A percentile compares a stretch with the other conserved stretches of the same genome.
These are phyloP conservation scores for Gonioctena quinquepunctata DNA, from an alignment of 1,140 invertebrate genomes.

Conservation along the genomic window DNA sequence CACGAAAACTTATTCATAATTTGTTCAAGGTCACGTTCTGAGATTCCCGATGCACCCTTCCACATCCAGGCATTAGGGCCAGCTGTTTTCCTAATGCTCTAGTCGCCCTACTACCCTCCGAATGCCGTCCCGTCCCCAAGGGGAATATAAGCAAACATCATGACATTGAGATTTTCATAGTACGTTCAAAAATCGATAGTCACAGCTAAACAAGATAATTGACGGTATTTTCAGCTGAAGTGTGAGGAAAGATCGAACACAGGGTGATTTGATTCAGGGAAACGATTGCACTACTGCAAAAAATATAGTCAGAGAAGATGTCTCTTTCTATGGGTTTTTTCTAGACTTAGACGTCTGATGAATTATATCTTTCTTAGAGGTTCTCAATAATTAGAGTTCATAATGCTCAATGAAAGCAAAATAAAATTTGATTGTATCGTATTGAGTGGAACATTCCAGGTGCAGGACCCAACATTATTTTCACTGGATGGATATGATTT, in stretches of 20 bases:
- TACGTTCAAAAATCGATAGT: slow-evolving; percentile 5
- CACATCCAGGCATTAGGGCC: slow-evolving; percentile 19
- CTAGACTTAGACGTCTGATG: no score
- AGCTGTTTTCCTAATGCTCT: slow-evolving; percentile 18
- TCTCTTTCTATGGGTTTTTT: no score
- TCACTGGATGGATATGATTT: no score
- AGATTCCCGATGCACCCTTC: slow-evolving; percentile 12
- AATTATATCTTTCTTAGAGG: no score
- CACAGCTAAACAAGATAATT: not conserved
- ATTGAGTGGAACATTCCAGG: no score
- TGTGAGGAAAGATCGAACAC: not conserved
- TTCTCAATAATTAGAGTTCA: no score
- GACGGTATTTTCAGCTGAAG: no score
- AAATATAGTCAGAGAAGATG: no score
- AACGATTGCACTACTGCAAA: not conserved
- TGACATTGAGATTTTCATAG: slow-evolving; percentile 16
- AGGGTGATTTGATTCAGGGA: not conserved
- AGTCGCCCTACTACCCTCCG: slow-evolving; percentile 6
- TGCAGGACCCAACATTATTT: no score
- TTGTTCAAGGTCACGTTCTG: slow-evolving; percentile 23
- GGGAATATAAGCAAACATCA: slow-evolving; percentile 13
- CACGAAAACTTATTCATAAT: slow-evolving; percentile 19
- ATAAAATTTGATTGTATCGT: no score
- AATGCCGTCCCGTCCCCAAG: not conserved
- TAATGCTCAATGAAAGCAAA: no score